Base-by-base conservation (phyloP, 2,113 vertebrate species). In the Sander vitreus region DNA sequence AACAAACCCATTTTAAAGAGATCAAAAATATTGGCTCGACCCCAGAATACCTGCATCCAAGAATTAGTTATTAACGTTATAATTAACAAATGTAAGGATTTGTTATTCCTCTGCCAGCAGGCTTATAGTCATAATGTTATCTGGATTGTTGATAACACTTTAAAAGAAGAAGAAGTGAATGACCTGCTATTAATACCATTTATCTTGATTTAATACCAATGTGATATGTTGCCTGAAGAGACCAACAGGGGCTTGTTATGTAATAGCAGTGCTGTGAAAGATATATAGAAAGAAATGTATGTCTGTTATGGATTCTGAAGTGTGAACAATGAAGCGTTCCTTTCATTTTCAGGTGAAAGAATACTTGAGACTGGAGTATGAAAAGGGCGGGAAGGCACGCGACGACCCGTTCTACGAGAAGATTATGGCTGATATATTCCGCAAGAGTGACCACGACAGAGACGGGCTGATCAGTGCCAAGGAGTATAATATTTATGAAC, bases 401-500 rank as follows among this genome's bases (percentile, higher is more conserved):
- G 96, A 97, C 23, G 94, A 97, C 0, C 90, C 95, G 0, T 96
- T 95, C 88, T 97, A 97, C 8, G 93, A 97, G 75, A 95, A 94
- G 81, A 95, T 99, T 15, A 92, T 98, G 83, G 88, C 91, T 6
- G 98, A 99, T 77, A 97, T 99, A 83, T 97, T 99, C 93, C 94
- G 89, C 80, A 99, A 96, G 93, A 98, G 95, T 12, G 98, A 99
- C 83, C 90, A 90, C 0, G 90, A 99, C 87, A 79, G 80, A 53
- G 96, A 99, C 81, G 98, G 97, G 77, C 89, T 90, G 79, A 97
- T 99, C 94, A 97, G 97, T n/a, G 79, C 95, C 15, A 97, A 93
- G 68, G 98, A 99, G 90, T 99, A 98, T 79, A 98, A 99, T 66
- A 92, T 99, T 47, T 98, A 97, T 85, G 91, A 96, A 47, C 98